phyloP scores from a whole-genome alignment of 2,113 vertebrate species.

The Campylomormyrus tamandua region DNA sequence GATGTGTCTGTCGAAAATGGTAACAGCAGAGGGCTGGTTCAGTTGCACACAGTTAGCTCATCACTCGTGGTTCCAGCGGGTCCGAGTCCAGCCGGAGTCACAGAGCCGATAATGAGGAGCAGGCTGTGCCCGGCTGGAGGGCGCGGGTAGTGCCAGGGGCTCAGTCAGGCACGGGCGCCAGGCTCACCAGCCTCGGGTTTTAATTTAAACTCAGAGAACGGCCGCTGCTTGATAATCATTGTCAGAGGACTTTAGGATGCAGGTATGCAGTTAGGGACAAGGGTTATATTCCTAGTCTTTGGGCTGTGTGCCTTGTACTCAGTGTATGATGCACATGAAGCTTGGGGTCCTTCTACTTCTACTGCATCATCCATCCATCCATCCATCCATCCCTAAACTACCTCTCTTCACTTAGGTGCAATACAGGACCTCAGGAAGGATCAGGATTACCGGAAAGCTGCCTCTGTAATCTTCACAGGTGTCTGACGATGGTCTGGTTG shows the following conservation, averaged over 20 bases:
- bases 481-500: background rate
- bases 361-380: background rate
- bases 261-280: background rate
- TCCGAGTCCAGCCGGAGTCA: background rate
- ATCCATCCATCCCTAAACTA: background rate
- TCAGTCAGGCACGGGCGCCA: background rate
- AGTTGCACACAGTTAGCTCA: background rate
- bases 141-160: background rate
- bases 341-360: background rate
- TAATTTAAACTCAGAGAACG: background rate
- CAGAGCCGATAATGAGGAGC: background rate
- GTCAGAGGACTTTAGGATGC: background rate
- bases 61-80: background rate
- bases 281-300: background rate
- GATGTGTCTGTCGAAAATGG: background rate
- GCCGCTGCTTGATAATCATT: background rate
- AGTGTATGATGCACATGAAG: background rate
- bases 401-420: background rate
- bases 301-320: background rate
- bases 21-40: background rate
- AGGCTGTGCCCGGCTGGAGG: background rate
- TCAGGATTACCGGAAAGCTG: background rate
- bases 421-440: background rate
- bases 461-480: background rate
- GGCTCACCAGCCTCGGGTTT: background rate